Evolutionary conservation across 2,113 vertebrate species (phyloP).

Genomic region (Forbesichthys agassizii): DNA sequence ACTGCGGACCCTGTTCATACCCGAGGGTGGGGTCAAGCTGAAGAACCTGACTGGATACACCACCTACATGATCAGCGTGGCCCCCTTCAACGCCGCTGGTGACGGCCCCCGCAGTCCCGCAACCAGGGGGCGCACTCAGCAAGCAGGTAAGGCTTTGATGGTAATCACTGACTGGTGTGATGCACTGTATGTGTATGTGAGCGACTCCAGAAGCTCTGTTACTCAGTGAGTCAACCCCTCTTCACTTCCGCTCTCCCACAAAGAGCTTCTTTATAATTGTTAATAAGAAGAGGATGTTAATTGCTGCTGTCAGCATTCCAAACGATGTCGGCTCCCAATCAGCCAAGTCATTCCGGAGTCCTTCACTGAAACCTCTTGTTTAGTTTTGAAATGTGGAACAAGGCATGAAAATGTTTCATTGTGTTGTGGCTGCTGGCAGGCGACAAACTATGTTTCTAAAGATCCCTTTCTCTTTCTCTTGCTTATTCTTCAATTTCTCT

Average conservation of each 20-base stretch:
- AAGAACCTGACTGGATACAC: conserved; percentile 97
- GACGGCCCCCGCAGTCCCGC: conserved; percentile 89
- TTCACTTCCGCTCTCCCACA: not conserved
- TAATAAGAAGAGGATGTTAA: conserved; percentile 58
- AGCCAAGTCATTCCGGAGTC: conserved; percentile 23
- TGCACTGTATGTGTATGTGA: not conserved
- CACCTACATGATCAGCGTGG: conserved; percentile 90
- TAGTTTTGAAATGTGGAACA: conserved; percentile 23
- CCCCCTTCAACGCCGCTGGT: conserved; percentile 91
- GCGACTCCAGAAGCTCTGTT: conserved; percentile 29
- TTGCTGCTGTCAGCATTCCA: conserved; percentile 51
- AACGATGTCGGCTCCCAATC: conserved; percentile 54
- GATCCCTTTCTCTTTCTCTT: not conserved
- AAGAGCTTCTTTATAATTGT: conserved; percentile 20
- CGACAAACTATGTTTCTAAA: not conserved
- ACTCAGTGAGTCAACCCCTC: conserved; percentile 15
- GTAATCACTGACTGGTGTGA: not conserved
- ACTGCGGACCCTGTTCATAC: conserved; percentile 90
- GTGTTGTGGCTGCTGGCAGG: not conserved
- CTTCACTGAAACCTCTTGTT: conserved; percentile 29
- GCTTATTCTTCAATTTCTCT: not conserved
- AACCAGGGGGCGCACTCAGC: conserved; percentile 84
- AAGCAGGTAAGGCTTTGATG: conserved; percentile 82
- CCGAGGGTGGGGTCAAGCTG: conserved; percentile 87
- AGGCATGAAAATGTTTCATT: conserved; percentile 9